These are phyloP conservation scores for Perizoma affinitatum DNA, from an alignment of 2,888 invertebrate genomes.

Conservation along the genomic window DNA sequence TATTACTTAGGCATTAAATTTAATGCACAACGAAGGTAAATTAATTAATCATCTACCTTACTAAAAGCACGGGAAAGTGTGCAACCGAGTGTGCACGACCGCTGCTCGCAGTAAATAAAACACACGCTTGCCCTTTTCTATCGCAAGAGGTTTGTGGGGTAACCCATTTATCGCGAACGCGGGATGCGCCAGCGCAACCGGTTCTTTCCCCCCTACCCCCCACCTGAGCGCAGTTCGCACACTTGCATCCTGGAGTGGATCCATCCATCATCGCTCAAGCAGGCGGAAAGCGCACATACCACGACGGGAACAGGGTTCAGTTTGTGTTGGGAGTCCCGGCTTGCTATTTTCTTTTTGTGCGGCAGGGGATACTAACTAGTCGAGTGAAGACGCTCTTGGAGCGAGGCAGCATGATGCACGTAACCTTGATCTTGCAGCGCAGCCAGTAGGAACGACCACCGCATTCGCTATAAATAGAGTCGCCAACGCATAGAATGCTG, in stretches of 20 bases:
- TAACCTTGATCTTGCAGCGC: constrained; percentile 80
- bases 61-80: constrained; percentile 32
- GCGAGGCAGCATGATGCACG: constrained; percentile 50
- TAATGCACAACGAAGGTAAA: constrained; percentile 15
- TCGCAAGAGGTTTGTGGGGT: constrained; percentile 82
- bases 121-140: constrained; percentile 57
- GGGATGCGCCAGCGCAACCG: constrained; percentile 65
- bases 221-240: constrained; percentile 48
- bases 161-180: constrained; percentile 77
- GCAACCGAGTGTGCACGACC: constrained; percentile 29
- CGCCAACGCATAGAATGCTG: constrained; percentile 68
- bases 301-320: constrained; percentile 43
- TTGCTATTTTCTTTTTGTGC: constrained; percentile 50
- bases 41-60: constrained; percentile 17
- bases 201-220: constrained; percentile 54
- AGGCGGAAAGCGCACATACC: constrained; percentile 41
- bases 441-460: constrained; percentile 77
- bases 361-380: constrained; percentile 55
- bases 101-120: constrained; percentile 37
- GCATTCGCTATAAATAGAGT: constrained; percentile 74
- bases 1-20: constrained; percentile 19
- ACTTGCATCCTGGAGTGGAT: constrained; percentile 71
- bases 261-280: constrained; percentile 43
- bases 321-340: constrained; percentile 37
- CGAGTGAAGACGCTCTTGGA: constrained; percentile 65